A percentile compares a stretch with the other conserved stretches of the same genome.
Conservation (phyloP, 2,797 vertebrate genomes). For the Leontopithecus rosalia region DNA sequence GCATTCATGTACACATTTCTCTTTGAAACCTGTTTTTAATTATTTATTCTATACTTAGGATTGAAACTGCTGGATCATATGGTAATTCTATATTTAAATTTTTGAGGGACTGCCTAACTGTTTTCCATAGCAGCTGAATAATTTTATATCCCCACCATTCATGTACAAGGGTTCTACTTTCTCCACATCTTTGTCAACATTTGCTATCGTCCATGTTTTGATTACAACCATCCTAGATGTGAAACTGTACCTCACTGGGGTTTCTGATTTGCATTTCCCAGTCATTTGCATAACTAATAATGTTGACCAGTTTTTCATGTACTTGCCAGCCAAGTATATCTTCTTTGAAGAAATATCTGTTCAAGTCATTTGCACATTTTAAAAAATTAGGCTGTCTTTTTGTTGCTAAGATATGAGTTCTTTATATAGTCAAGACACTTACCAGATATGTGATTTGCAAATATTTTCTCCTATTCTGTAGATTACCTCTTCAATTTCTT, state of each 20-base stretch:
- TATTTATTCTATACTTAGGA: background rate
- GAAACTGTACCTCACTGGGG: background rate
- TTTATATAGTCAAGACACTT: background rate
- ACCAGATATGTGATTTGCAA: background rate
- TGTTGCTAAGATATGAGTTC: background rate
- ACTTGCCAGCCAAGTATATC: background rate
- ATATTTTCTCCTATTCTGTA: background rate
- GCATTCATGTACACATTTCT: background rate
- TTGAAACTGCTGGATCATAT: background rate
- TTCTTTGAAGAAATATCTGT: background rate
- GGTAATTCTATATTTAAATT: background rate
- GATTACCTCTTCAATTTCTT: background rate
- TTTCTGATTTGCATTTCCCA: background rate
- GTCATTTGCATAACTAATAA: background rate
- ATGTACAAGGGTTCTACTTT: background rate
- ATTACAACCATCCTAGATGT: background rate
- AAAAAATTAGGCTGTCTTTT: background rate
- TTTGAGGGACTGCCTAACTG: background rate
- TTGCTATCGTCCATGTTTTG: background rate
- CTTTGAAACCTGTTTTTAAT: background rate
- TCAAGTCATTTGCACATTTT: background rate
- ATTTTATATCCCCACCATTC: background rate
- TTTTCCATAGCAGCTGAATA: background rate
- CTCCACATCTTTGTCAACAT: background rate
- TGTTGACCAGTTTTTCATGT: background rate